Conservation (phyloP, 2,888 invertebrate species). For the Ochlodes sylvanus region DNA sequence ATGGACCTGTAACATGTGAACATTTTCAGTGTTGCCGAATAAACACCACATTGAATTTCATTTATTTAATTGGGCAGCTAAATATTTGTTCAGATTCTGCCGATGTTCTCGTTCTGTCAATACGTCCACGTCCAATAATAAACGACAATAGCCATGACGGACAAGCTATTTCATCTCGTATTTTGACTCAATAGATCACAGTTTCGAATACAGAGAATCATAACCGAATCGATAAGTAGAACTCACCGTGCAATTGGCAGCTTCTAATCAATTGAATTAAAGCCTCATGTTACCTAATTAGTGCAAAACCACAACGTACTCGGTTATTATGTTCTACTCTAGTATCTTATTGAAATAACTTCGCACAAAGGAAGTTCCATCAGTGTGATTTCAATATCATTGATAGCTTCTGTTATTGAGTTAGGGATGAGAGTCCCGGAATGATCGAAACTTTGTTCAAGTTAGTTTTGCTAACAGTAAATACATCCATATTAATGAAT, state of each 20-base stretch:
- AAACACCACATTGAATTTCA: constrained; percentile 62
- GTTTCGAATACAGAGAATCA: constrained; percentile 22
- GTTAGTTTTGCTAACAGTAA: constrained; percentile 1
- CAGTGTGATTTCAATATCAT: constrained; percentile 25
- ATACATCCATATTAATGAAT: constrained; percentile 8
- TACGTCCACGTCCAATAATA: constrained; percentile 70
- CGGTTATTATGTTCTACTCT: constrained; percentile 12
- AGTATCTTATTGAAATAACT: constrained; percentile 14
- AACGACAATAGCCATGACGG: constrained; percentile 52
- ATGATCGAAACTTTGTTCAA: constrained; percentile 11
- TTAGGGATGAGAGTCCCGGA: constrained; percentile 20
- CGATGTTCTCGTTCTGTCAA: constrained; percentile 74
- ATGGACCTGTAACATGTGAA: constrained; percentile 34
- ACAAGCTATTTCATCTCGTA: constrained; percentile 35
- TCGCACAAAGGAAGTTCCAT: constrained; percentile 22
- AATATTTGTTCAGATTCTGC: constrained; percentile 74
- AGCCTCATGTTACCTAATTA: constrained; percentile 31
- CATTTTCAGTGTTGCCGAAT: constrained; percentile 50
- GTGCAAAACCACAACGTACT: constrained; percentile 17
- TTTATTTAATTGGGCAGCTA: constrained; percentile 76
- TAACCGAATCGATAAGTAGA: constrained; percentile 33
- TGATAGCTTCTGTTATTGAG: constrained; percentile 18
- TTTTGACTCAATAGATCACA: constrained; percentile 30
- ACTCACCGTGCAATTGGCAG: constrained; percentile 45
- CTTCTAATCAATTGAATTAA: constrained; percentile 44